Evolutionary conservation across 2,113 vertebrate species (phyloP).

Genomic region (Pogonocichla stellata): DNA sequence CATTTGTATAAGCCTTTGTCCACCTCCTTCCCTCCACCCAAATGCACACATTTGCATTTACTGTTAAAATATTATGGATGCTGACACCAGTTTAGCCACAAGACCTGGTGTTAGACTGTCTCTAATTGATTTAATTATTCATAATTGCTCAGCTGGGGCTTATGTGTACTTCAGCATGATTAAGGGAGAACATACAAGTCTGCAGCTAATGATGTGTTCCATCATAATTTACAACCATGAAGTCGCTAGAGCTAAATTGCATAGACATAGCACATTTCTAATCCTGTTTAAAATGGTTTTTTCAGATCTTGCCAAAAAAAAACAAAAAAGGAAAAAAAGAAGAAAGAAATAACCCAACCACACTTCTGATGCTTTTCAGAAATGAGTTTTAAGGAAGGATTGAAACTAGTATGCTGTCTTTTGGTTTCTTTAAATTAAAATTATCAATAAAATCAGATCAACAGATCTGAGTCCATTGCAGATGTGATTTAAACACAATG

Average conservation of each 20-base stretch:
- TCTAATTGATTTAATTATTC: conserved; percentile 97
- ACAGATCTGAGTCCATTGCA: background rate
- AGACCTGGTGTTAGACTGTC: conserved; percentile 80
- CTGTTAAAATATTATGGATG: conserved; percentile 89
- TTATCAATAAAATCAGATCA: background rate
- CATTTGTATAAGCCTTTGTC: conserved; percentile 77
- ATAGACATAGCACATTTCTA: conserved; percentile 71
- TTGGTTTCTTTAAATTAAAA: background rate
- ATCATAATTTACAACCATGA: conserved; percentile 78
- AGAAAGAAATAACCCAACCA: background rate
- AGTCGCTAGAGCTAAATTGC: conserved; percentile 68
- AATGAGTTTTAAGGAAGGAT: background rate
- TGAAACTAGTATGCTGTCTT: background rate
- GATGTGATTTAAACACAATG: background rate
- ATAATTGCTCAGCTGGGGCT: conserved; percentile 90
- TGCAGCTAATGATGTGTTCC: conserved; percentile 80
- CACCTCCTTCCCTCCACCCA: conserved; percentile 38
- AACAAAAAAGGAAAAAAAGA: background rate
- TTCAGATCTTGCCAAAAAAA: background rate
- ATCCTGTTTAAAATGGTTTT: conserved; percentile 48
- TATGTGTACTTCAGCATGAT: conserved; percentile 77
- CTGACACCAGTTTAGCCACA: conserved; percentile 77
- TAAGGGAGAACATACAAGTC: conserved; percentile 66
- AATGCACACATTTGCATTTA: conserved; percentile 77
- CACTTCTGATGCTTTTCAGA: background rate